Evolutionary conservation across 2,888 invertebrate species (phyloP).

Genomic region (Drepanosiphum platanoidis): DNA sequence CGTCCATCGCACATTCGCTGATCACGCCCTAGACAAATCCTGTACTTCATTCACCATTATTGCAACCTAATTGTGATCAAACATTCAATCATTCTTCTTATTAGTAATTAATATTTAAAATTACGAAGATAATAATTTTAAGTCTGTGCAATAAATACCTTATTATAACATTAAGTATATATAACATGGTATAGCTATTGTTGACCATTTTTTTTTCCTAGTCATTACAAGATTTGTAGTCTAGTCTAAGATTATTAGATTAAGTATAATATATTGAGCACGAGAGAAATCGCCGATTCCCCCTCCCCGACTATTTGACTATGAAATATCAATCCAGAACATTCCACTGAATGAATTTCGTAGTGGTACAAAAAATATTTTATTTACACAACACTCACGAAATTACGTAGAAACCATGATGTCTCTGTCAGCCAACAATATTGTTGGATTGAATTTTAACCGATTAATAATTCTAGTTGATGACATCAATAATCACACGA

Average conservation of each 20-base stretch:
- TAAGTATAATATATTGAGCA: conserved; percentile 27
- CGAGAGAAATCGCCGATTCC: background rate
- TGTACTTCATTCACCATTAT: conserved; percentile 58
- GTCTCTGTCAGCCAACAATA: background rate
- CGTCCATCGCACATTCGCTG: conserved; percentile 11
- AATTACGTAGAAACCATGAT: background rate
- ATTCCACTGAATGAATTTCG: background rate
- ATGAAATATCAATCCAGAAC: background rate
- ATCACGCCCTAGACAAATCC: conserved; percentile 58
- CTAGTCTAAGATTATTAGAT: conserved; percentile 39
- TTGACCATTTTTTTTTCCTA: conserved; percentile 53
- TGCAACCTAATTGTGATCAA: conserved; percentile 62
- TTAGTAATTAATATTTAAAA: conserved; percentile 55
- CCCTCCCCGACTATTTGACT: background rate
- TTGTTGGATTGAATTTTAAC: background rate
- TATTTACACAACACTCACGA: background rate
- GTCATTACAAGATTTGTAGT: conserved; percentile 44
- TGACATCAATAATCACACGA: background rate
- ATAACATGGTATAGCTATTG: conserved; percentile 56
- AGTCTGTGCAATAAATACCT: conserved; percentile 57
- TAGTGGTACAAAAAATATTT: background rate
- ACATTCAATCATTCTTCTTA: conserved; percentile 62
- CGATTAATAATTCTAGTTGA: background rate
- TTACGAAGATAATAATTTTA: conserved; percentile 52
- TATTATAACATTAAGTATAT: conserved; percentile 49